Evolutionary conservation across 2,888 invertebrate species (phyloP).

Genomic region (Deilephila elpenor): DNA sequence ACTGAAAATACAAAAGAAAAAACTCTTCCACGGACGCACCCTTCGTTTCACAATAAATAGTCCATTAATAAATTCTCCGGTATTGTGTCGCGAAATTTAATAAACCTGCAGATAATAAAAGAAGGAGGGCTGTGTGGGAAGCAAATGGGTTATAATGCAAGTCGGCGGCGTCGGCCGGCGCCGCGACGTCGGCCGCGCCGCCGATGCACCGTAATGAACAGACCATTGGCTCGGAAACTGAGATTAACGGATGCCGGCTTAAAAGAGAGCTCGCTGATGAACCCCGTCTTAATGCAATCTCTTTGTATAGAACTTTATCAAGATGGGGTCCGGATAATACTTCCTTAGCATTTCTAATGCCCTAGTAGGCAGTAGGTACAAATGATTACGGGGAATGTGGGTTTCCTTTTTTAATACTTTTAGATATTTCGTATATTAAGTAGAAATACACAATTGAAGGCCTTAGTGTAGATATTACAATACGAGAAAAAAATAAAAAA

Average conservation of each 20-base stretch:
- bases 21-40: not conserved
- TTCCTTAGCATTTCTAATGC: too few species aligned
- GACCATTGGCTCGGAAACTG: conserved; percentile 23
- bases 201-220: conserved; percentile 22
- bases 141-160: conserved; percentile 15
- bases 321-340: not conserved
- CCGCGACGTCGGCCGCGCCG: conserved; percentile 10
- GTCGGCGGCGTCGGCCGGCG: not conserved
- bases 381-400: too few species aligned
- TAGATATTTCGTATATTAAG: too few species aligned
- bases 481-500: too few species aligned
- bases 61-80: not conserved
- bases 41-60: not conserved
- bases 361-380: too few species aligned
- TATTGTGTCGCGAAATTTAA: not conserved
- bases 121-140: not conserved
- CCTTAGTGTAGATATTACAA: too few species aligned
- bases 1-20: not conserved
- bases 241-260: conserved; percentile 18
- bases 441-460: too few species aligned
- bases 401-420: too few species aligned
- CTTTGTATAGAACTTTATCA: not conserved
- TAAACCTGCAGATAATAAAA: conserved; percentile 15
- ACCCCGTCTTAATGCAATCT: not conserved
- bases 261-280: conserved; percentile 13